Evolutionary conservation across 1,140 invertebrate species (phyloP).

Genomic region (Solenopsis fugax): DNA sequence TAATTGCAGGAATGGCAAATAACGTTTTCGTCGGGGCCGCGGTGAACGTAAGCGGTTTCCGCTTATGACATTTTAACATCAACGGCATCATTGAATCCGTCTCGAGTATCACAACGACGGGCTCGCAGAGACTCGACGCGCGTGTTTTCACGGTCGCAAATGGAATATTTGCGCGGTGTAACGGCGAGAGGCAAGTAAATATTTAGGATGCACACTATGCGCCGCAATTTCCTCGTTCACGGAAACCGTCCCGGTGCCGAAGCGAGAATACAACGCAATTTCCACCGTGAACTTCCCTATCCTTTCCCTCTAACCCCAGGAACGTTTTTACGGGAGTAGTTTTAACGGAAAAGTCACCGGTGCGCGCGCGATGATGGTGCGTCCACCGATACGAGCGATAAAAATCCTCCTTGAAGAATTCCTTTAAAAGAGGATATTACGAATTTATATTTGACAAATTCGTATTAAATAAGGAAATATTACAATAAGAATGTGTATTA

Average conservation of each 20-base stretch:
- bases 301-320: background rate
- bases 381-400: constrained; percentile 17
- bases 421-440: background rate
- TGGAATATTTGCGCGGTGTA: constrained; percentile 75
- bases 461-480: background rate
- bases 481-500: background rate
- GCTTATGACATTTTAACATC: constrained; percentile 64
- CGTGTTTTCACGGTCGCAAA: constrained; percentile 72
- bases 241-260: constrained; percentile 37
- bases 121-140: constrained; percentile 52
- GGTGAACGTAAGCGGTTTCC: constrained; percentile 37
- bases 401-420: background rate
- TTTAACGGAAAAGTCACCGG: constrained; percentile 51
- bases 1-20: constrained; percentile 58
- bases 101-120: constrained; percentile 51
- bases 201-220: constrained; percentile 75
- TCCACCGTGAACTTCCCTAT: constrained; percentile 69
- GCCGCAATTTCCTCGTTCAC: constrained; percentile 70
- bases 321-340: constrained; percentile 17
- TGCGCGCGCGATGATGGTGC: background rate
- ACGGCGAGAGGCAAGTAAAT: constrained; percentile 74
- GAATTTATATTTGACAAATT: constrained; percentile 4
- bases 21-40: constrained; percentile 46
- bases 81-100: constrained; percentile 52
- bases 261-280: constrained; percentile 72